These are phyloP conservation scores for Nomada ferruginata DNA, from an alignment of 2,888 invertebrate genomes.

Conservation along the genomic window DNA sequence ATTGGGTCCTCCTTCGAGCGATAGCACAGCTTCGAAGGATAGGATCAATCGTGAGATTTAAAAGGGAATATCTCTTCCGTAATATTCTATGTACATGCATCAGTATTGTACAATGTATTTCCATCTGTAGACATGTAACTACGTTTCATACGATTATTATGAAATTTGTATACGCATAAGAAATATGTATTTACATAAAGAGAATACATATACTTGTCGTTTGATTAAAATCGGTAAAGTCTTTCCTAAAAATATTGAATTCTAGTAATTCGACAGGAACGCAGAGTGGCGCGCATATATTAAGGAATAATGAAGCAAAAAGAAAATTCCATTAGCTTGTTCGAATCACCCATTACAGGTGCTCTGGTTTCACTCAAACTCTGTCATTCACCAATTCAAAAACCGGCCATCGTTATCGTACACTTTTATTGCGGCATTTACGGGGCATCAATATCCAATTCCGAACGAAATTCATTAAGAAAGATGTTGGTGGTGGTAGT, in stretches of 20 bases:
- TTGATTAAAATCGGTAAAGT: too few relatives aligned
- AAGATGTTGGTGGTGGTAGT: not conserved
- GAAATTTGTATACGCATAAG: not conserved
- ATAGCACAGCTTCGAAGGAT: slow-evolving; percentile 21
- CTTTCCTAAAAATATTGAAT: not conserved
- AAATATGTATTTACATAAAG: not conserved
- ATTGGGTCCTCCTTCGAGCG: slow-evolving; percentile 17
- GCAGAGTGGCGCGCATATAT: too few relatives aligned
- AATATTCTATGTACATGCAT: not conserved
- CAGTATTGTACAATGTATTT: too few relatives aligned
- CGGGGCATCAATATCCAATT: not conserved
- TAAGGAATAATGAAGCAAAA: not conserved
- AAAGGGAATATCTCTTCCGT: slow-evolving; percentile 11
- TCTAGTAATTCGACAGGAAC: not conserved
- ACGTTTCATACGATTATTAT: not conserved
- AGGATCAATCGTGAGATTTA: not conserved
- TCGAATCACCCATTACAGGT: not conserved
- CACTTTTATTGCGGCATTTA: not conserved
- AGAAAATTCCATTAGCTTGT: not conserved
- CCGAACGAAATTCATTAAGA: not conserved
- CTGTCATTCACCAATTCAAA: not conserved
- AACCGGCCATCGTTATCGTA: not conserved
- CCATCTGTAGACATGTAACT: not conserved
- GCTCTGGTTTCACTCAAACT: not conserved
- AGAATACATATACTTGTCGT: not conserved